Evolutionary conservation across 2,113 vertebrate genomes (phyloP), one percentile per base, ranked within the genome.

Genomic region (Sapajus apella): DNA sequence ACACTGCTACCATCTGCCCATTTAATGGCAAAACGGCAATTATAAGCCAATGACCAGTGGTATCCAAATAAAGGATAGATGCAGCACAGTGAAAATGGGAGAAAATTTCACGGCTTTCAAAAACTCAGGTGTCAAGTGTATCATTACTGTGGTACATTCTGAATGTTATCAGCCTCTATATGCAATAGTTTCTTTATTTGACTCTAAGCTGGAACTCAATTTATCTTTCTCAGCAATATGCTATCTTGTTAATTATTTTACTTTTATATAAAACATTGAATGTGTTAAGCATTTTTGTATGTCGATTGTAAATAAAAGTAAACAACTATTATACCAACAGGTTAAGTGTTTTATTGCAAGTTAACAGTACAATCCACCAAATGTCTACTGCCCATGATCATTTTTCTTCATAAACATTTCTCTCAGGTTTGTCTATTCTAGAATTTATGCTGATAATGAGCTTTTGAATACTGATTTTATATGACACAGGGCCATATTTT

Each of bases 401-500:
- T 92, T 94, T 98, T 94, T 88, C 43, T 64, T 37, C 52, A 35
- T 77, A 40, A 8, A 66, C 35, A 16, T 90, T 97, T 52, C 50
- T 93, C 72, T 90, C 81, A 23, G 30, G 17, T 87, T 56, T 95
- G 40, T 35, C 92, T 95, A 1, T 82, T 92, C 70, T 70, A 64
- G 61, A 85, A 96, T 97, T 87, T 96, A 84, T 84, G n/a, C 32
- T 68, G 56, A 56, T 94, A 95, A 77, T 56, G 87, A 84, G 56
- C 61, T 96, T 89, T 70, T 43, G 30, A 94, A 91, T 6, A 82
- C 18, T 90, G 82, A 77, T 68, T 96, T 84, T 50, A 70, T 47
- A 45, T 97, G 80, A 73, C 61, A 96, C 56, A 61, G 18, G 89
- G 68, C 90, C 81, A 73, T 80, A 87, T 79, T 89, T 64, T 40